Percentiles rank a stretch among this genome's conserved stretches.
phyloP scores from a whole-genome alignment of 2,888 invertebrate genomes.

The Hemaris fuciformis region DNA sequence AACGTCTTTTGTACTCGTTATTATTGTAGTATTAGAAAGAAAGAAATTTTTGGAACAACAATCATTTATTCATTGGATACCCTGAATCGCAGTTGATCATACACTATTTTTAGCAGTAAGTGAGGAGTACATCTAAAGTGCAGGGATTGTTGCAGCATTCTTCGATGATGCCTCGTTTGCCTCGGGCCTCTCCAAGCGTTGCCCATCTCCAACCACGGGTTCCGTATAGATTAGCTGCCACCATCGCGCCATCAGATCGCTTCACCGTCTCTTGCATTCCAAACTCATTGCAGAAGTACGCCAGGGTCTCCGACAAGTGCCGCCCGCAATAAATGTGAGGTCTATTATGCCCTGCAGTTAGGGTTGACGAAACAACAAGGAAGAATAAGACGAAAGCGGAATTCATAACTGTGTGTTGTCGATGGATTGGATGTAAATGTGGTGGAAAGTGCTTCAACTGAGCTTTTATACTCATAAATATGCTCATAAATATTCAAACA shows the following conservation, averaged over 20 bases:
- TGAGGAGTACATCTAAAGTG: conserved; percentile 24
- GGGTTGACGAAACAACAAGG: neutral
- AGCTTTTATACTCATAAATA: conserved; percentile 7
- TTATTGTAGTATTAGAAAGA: neutral
- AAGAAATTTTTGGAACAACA: neutral
- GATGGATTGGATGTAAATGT: neutral
- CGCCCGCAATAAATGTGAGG: conserved; percentile 30
- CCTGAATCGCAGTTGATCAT: neutral
- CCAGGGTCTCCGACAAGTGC: conserved; percentile 29
- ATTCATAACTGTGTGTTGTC: neutral
- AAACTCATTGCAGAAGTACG: conserved; percentile 25
- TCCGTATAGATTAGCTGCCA: neutral
- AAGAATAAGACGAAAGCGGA: neutral
- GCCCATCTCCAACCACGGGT: neutral
- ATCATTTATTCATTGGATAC: neutral
- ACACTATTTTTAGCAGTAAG: conserved; percentile 12
- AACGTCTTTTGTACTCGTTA: neutral
- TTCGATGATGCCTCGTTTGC: conserved; percentile 25
- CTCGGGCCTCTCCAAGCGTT: neutral
- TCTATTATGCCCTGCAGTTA: neutral
- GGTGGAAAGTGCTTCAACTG: neutral
- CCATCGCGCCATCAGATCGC: conserved; percentile 8
- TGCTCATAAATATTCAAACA: conserved; percentile 14
- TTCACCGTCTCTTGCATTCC: conserved; percentile 16
- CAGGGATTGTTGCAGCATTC: conserved; percentile 32